These are phyloP conservation scores for Condylura cristata DNA, from an alignment of 2,113 vertebrate species.

Conservation along the genomic window DNA sequence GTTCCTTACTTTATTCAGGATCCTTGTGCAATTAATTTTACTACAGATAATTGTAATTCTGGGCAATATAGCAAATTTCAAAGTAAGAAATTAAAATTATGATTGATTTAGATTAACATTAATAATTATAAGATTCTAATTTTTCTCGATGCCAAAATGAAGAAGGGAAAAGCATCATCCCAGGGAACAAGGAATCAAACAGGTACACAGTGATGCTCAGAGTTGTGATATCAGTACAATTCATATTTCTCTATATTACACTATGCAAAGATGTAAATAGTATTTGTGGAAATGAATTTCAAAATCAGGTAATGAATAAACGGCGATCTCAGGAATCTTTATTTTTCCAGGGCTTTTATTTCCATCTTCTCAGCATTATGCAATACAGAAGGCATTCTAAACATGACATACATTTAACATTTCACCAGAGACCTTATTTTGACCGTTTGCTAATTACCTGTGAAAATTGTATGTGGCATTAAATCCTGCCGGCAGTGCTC, in stretches of 20 bases:
- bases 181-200: neutral
- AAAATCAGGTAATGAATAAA: too few relatives aligned
- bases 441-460: too few relatives aligned
- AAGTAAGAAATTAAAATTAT: neutral
- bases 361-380: too few relatives aligned
- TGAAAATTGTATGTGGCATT: too few relatives aligned
- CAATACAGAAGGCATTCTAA: too few relatives aligned
- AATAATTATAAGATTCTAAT: neutral
- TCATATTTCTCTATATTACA: neutral
- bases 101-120: neutral
- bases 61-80: neutral
- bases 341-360: too few relatives aligned
- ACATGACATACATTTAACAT: too few relatives aligned
- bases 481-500: too few relatives aligned
- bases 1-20: neutral
- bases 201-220: slow-evolving; percentile 7
- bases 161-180: neutral
- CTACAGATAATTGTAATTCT: neutral
- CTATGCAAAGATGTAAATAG: neutral
- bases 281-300: neutral
- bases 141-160: neutral
- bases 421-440: too few relatives aligned
- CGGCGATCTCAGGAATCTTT: too few relatives aligned
- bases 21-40: neutral
- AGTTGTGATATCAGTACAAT: neutral